Evolutionary conservation across 2,888 invertebrate genomes (phyloP).

Genomic region (Ichneumoninae sp.): DNA sequence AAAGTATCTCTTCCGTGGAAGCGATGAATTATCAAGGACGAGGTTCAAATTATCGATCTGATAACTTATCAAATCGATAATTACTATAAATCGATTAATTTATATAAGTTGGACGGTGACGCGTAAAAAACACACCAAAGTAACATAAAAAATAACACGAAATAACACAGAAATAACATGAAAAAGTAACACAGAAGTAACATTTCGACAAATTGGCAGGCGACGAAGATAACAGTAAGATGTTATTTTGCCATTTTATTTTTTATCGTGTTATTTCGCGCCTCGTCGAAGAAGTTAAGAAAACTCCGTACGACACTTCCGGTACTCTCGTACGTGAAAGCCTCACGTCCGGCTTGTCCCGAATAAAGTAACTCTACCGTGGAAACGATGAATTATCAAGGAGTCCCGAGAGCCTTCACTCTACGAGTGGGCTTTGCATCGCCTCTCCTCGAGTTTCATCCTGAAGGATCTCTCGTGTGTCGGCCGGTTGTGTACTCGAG

Average conservation of each 20-base stretch:
- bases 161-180: too few species aligned
- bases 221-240: too few species aligned
- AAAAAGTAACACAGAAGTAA: too few species aligned
- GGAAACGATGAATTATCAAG: constrained; percentile 39
- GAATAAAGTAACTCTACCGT: constrained; percentile 12
- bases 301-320: neutral
- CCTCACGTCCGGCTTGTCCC: neutral
- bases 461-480: neutral
- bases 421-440: neutral
- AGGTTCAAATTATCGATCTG: too few species aligned
- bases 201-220: too few species aligned
- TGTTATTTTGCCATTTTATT: neutral
- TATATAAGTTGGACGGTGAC: too few species aligned
- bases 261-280: neutral
- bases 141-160: too few species aligned
- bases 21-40: too few species aligned
- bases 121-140: too few species aligned
- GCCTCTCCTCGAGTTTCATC: constrained; percentile 8
- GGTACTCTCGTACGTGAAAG: neutral
- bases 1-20: too few species aligned
- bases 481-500: constrained; percentile 21
- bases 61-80: too few species aligned
- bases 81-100: too few species aligned
- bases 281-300: neutral
- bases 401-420: constrained; percentile 1